Evolutionary conservation across 2,113 vertebrate genomes (phyloP).

Genomic region (Nannobrachium achirus): DNA sequence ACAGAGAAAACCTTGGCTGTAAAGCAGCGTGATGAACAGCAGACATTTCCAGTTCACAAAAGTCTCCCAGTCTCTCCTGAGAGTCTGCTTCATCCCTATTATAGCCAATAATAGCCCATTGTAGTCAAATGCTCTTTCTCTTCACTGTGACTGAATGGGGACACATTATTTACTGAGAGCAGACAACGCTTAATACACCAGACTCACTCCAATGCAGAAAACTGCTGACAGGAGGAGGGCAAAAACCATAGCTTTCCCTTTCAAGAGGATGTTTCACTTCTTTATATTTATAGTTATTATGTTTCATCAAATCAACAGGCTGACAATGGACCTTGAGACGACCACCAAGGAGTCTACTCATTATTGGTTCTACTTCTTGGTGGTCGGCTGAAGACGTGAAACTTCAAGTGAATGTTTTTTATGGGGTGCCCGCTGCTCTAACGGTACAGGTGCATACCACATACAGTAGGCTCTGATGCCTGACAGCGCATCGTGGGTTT

Average conservation of each 20-base stretch:
- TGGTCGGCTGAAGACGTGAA: constrained; percentile 27
- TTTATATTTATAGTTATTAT: constrained; percentile 79
- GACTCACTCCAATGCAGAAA: constrained; percentile 66
- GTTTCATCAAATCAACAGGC: constrained; percentile 68
- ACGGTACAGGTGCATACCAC: no score
- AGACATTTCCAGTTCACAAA: constrained; percentile 85
- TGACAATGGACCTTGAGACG: constrained; percentile 63
- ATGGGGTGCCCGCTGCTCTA: no score
- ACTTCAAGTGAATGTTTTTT: constrained; percentile 46
- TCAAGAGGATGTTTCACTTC: constrained; percentile 70
- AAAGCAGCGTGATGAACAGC: constrained; percentile 80
- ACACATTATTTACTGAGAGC: constrained; percentile 84
- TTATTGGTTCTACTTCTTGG: constrained; percentile 51
- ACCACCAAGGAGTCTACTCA: constrained; percentile 49
- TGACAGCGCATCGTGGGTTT: no score
- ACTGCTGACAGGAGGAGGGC: constrained; percentile 82
- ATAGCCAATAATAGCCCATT: constrained; percentile 90
- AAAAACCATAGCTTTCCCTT: constrained; percentile 76
- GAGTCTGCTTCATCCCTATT: constrained; percentile 86
- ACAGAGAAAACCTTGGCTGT: constrained; percentile 74
- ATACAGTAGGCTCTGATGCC: no score
- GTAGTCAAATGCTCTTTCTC: constrained; percentile 87
- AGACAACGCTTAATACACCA: constrained; percentile 77
- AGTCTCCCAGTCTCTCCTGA: constrained; percentile 83
- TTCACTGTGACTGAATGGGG: constrained; percentile 85